Conservation (phyloP, 2,113 vertebrate species). For the Triplophysa siluroides region DNA sequence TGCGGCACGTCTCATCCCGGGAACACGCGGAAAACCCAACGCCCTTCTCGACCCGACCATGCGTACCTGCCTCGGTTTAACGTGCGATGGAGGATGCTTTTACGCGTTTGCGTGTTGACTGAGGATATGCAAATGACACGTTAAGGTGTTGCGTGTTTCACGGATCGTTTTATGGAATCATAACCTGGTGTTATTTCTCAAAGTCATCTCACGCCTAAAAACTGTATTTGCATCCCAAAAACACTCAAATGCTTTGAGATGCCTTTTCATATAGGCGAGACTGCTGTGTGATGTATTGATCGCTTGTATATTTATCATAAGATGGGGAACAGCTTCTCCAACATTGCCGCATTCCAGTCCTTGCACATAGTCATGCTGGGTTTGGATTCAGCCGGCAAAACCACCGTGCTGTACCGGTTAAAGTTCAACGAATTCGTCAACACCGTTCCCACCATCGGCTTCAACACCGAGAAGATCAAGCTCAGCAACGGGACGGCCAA, state of each 20-base stretch:
- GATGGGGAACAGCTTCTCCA: slow-evolving; percentile 93
- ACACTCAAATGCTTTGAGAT: not conserved
- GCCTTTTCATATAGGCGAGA: not conserved
- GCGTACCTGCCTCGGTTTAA: slow-evolving; percentile 5
- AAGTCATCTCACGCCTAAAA: slow-evolving; percentile 7
- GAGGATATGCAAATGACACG: not conserved
- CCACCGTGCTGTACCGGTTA: slow-evolving; percentile 91
- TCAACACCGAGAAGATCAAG: slow-evolving; percentile 92
- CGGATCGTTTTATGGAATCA: not conserved
- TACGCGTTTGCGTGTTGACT: not conserved
- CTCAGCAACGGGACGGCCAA: slow-evolving; percentile 88
- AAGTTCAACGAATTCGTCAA: slow-evolving; percentile 98
- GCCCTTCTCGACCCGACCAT: slow-evolving; percentile 31
- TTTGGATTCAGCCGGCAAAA: slow-evolving; percentile 94
- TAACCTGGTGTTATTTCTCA: not conserved
- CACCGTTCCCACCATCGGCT: slow-evolving; percentile 96
- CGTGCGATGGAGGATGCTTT: not conserved
- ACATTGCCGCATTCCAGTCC: slow-evolving; percentile 90
- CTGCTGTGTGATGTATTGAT: slow-evolving; percentile 12
- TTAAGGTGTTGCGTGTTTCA: slow-evolving; percentile 5
- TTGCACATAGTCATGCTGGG: slow-evolving; percentile 97
- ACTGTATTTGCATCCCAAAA: not conserved
- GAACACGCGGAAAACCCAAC: slow-evolving; percentile 7
- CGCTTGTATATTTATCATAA: slow-evolving; percentile 28
- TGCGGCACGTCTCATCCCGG: not conserved